These are phyloP conservation scores for Phaonia tiefii DNA, from an alignment of 2,888 invertebrate species.

Conservation along the genomic window DNA sequence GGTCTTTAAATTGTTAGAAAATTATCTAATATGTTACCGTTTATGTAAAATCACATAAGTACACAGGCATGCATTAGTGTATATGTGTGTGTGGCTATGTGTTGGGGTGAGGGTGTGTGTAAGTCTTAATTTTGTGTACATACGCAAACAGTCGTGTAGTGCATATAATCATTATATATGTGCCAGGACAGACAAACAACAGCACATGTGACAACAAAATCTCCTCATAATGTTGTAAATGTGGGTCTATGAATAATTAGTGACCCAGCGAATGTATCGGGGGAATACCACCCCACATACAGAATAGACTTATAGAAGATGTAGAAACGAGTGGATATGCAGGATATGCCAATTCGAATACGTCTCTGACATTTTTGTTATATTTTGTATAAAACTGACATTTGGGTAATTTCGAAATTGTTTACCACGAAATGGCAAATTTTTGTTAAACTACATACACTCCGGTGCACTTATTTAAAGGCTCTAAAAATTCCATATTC, in stretches of 20 bases:
- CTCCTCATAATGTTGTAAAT: constrained; percentile 3
- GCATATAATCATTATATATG: constrained; percentile 9
- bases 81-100: not conserved
- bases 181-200: not conserved
- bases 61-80: not conserved
- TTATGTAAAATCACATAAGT: constrained; percentile 10
- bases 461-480: no score
- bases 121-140: no score
- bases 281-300: not conserved
- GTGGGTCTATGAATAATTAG: constrained; percentile 27
- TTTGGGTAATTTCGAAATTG: no score
- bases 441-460: no score
- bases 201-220: not conserved
- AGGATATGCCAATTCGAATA: no score
- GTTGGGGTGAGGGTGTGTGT: not conserved
- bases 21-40: constrained; percentile 21
- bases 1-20: constrained; percentile 33
- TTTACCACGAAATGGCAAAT: no score
- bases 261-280: constrained; percentile 3
- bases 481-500: no score
- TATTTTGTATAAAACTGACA: no score
- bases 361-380: no score
- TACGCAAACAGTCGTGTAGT: not conserved
- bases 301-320: no score
- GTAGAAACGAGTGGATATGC: no score